Evolutionary conservation across 1,140 invertebrate species (phyloP).

Genomic region (Drosophila paulistorum): DNA sequence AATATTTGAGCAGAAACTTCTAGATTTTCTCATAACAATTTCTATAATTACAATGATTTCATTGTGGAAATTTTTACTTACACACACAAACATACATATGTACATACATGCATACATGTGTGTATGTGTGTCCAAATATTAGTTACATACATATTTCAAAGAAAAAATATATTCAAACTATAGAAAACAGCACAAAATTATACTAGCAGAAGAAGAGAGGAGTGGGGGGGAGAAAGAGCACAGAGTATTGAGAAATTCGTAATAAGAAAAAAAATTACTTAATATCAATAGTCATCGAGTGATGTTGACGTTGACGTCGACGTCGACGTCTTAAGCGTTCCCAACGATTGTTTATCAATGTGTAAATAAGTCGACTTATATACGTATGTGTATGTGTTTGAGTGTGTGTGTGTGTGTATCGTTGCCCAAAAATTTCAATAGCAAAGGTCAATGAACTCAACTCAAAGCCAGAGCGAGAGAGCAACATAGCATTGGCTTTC

Average conservation of each 20-base stretch:
- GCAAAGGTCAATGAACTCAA: slow-evolving; percentile 82
- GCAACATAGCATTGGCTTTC: slow-evolving; percentile 21
- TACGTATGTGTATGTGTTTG: slow-evolving; percentile 22
- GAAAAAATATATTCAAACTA: too few relatives aligned
- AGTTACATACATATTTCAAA: too few relatives aligned
- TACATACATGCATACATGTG: too few relatives aligned
- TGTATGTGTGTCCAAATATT: too few relatives aligned
- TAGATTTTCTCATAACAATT: too few relatives aligned
- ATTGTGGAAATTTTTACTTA: too few relatives aligned
- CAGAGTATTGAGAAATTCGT: slow-evolving; percentile 27
- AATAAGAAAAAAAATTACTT: slow-evolving; percentile 18
- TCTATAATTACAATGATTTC: too few relatives aligned
- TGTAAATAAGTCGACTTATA: slow-evolving; percentile 59
- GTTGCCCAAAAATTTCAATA: slow-evolving; percentile 83
- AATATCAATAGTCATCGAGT: slow-evolving; percentile 44
- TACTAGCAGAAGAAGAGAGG: too few relatives aligned
- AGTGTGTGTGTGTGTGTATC: slow-evolving; percentile 47
- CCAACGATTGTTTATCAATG: slow-evolving; percentile 78
- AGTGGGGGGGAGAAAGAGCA: too few relatives aligned
- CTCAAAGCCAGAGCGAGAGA: slow-evolving; percentile 21
- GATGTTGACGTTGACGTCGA: slow-evolving; percentile 14
- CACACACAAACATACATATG: too few relatives aligned
- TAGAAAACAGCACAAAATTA: background rate
- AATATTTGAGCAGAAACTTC: too few relatives aligned
- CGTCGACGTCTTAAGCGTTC: slow-evolving; percentile 41